Evolutionary conservation across 2,888 invertebrate species (phyloP), one percentile per base, ranked within the genome.

Genomic region (Phymatocera aterrima): DNA sequence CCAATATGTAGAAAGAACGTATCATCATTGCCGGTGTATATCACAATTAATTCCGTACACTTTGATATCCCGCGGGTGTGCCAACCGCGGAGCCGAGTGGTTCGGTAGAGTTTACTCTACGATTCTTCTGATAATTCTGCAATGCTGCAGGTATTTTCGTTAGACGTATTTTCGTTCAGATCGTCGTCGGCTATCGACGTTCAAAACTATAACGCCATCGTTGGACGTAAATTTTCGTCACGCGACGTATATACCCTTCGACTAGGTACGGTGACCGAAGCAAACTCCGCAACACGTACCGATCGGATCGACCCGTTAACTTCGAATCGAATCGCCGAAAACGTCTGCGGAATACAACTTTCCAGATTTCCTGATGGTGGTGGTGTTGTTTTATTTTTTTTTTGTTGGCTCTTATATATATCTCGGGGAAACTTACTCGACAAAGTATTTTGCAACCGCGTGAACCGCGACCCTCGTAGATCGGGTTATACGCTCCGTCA

Each of bases 251-350:
- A 37, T 64, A 64, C 21, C 64, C 37, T 64, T 34, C 37, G 24
- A 28, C 57, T 37, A 34, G 60, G 5, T 37, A 18, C 64, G 5
- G 18, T 61, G 37, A 34, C 8, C 37, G 4, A 64, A 1, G 77
- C 78, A 70, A 60, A 81, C 80, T 77, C 78, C 80, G 84, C 81
- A 83, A 81, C 81, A 79, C 64, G 78, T 77, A 78, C 77, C 70
- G 65, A 78, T 79, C 64, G 78, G 74, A 78, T 77, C 70, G 65
- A 78, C 80, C 79, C 80, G 82, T 83, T 84, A 82, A 81, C 81
- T 83, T 78, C 77, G 79, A 81, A 83, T 84, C 28, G 8, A 40
- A 40, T 81, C 79, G 80, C 46, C 77, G 80, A 83, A 80, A 57
- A 2, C 34, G 37, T 37, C 64, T 10, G 3, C 21, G 3, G n/a